Evolutionary conservation across 1,140 invertebrate species (phyloP), one percentile per base, ranked within the genome.

Genomic region (Ylistrum balloti): DNA sequence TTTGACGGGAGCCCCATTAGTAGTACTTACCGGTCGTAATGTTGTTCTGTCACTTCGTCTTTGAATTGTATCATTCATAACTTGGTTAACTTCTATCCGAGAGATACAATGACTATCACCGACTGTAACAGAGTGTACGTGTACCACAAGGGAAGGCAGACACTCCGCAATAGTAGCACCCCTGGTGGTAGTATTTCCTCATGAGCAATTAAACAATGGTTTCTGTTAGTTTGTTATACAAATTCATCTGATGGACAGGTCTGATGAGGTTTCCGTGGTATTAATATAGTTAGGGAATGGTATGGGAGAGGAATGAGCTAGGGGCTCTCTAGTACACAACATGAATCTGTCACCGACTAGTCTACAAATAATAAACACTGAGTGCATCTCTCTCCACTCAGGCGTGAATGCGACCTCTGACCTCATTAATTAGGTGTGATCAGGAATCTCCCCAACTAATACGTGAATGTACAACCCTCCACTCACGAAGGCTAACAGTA

Each of bases 161-260:
- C 35, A 38, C 35, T 38, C 35, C 22, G 56, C 56, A 74, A 5
- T 74, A 74, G n/a, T 28, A 74, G 9, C 56, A 28, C 56, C 22
- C 28, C 56, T 28, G 56, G 56, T 74, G 56, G 56, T 28, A 28
- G 22, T 22, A 74, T n/a, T 74, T 74, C n/a, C 22, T 22, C n/a
- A 74, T n/a, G 56, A 2, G 56, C 17, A 1, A 74, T 74, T 74
- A 74, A n/a, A 28, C 56, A n/a, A 74, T 0, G 22, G 22, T 74
- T 56, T 74, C 22, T 74, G 56, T 74, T 74, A 74, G n/a, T 74
- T n/a, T 74, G 56, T 74, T 74, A 28, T 74, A 17, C n/a, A 74
- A 74, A 20, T 17, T 22, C 45, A 48, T 48, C 13, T 48, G 22
- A 74, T 74, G 56, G 56, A 74, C 56, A 74, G 56, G 3, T 5